phyloP scores from a whole-genome alignment of 2,113 vertebrate species.

The Dicentrarchus labrax region DNA sequence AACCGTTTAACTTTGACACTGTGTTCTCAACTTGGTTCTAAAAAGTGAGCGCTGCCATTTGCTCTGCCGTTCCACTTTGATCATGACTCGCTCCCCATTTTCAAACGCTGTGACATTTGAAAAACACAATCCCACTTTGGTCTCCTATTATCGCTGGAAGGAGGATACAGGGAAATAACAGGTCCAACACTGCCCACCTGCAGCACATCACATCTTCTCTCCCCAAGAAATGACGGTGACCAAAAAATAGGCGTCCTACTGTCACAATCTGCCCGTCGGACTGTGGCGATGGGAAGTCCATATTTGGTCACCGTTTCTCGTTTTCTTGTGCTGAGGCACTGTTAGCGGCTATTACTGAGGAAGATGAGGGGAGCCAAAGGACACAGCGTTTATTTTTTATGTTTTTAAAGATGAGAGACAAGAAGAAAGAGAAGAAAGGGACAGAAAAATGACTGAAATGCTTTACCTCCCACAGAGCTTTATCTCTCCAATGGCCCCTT shows the following conservation, averaged over 20 bases:
- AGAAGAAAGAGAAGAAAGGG: conserved; percentile 14
- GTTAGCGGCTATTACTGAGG: conserved; percentile 61
- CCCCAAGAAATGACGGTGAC: conserved; percentile 72
- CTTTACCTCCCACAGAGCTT: conserved; percentile 73
- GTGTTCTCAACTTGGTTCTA: conserved; percentile 58
- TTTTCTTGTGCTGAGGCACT: conserved; percentile 45
- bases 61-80: conserved; percentile 63
- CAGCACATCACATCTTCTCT: conserved; percentile 66
- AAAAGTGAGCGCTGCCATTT: conserved; percentile 65
- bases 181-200: conserved; percentile 57
- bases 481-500: conserved; percentile 69
- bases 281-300: conserved; percentile 63
- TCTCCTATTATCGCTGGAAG: conserved; percentile 61
- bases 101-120: conserved; percentile 70
- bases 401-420: conserved; percentile 41
- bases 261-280: conserved; percentile 73
- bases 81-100: conserved; percentile 64
- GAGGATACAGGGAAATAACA: conserved; percentile 68
- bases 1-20: conserved; percentile 65
- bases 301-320: conserved; percentile 66
- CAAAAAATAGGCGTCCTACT: conserved; percentile 73
- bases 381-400: conserved; percentile 11
- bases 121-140: conserved; percentile 68
- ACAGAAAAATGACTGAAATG: conserved; percentile 48
- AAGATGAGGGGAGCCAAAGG: conserved; percentile 48